phyloP scores from a whole-genome alignment of 92 coral and sea anemone species.

The Phenganax subtilis region DNA sequence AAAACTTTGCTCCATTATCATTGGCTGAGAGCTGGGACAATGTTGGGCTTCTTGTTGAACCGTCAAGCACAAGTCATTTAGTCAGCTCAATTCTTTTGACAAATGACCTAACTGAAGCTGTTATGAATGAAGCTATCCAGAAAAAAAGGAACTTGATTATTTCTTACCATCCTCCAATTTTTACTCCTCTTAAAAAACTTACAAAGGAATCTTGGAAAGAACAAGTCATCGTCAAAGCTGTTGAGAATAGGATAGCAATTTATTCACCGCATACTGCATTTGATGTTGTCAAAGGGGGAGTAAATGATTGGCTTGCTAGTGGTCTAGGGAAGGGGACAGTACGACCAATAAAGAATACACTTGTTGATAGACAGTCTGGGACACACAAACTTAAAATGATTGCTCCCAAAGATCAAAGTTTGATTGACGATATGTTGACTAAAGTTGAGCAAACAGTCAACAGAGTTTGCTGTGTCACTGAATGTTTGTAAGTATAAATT shows the following conservation, averaged over 20 bases:
- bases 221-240: constrained; percentile 72
- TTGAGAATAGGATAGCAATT: constrained; percentile 78
- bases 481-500: constrained; percentile 9
- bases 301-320: constrained; percentile 96
- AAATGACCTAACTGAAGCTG: constrained; percentile 83
- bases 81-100: constrained; percentile 77
- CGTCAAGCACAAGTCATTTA: constrained; percentile 57
- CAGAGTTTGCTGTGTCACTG: constrained; percentile 40
- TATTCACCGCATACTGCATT: constrained; percentile 97
- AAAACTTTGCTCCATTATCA: constrained; percentile 70
- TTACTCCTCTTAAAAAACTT: constrained; percentile 74
- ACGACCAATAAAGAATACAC: constrained; percentile 51
- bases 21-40: constrained; percentile 97
- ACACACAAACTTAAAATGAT: constrained; percentile 25
- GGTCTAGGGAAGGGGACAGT: constrained; percentile 72
- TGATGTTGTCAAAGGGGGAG: constrained; percentile 92
- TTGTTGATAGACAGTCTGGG: constrained; percentile 29
- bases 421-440: constrained; percentile 30
- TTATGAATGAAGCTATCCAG: constrained; percentile 78
- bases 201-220: constrained; percentile 73
- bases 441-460: constrained; percentile 35
- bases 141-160: constrained; percentile 65
- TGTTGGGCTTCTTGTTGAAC: constrained; percentile 93
- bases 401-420: constrained; percentile 34
- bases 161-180: constrained; percentile 95